These are phyloP conservation scores for Zaprionus camerounensis DNA, from an alignment of 1,140 invertebrate species.

Conservation along the genomic window DNA sequence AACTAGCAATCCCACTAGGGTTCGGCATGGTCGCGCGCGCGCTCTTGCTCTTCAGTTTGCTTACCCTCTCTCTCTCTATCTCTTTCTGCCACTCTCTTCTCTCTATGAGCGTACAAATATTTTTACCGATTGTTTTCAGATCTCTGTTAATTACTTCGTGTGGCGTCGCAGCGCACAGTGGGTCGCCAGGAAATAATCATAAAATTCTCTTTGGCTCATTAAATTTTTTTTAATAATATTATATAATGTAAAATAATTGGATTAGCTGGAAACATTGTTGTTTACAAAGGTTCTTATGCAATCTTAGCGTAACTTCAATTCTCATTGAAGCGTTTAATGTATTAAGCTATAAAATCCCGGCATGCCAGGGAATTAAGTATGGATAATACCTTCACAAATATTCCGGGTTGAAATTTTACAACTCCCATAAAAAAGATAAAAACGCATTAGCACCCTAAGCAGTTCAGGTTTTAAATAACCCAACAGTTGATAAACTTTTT, in stretches of 20 bases:
- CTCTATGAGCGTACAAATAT: constrained; percentile 5
- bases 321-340: not conserved
- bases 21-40: constrained; percentile 14
- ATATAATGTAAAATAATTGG: not conserved
- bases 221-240: not conserved
- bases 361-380: not conserved
- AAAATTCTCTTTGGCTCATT: not conserved
- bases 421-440: not conserved
- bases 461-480: not conserved
- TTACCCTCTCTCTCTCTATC: not conserved
- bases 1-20: not conserved
- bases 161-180: constrained; percentile 31
- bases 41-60: not conserved
- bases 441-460: not conserved
- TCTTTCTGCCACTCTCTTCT: not conserved
- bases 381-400: not conserved
- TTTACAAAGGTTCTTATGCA: not conserved
- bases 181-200: not conserved
- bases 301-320: not conserved
- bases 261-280: not conserved
- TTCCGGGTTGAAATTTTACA: not conserved
- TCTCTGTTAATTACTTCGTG: constrained; percentile 36
- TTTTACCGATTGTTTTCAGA: constrained; percentile 34
- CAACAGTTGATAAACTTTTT: not conserved
- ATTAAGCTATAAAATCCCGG: not conserved